Conservation (phyloP, 2,797 vertebrate genomes). For the Psittacula echo region DNA sequence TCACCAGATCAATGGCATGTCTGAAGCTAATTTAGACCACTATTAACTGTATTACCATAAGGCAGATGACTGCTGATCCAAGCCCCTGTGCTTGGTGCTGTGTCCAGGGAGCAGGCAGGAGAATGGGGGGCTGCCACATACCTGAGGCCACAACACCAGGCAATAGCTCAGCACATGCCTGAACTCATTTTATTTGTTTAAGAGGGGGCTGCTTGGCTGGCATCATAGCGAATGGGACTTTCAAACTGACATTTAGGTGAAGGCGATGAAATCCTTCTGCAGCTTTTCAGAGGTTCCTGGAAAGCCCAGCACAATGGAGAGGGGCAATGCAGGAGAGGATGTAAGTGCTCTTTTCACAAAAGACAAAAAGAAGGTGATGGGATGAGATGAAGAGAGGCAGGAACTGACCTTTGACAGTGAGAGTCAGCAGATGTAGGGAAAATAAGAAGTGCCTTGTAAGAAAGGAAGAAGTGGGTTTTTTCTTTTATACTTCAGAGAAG, state of each 20-base stretch:
- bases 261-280: neutral
- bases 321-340: neutral
- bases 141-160: neutral
- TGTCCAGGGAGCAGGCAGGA: neutral
- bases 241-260: neutral
- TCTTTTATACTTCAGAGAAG: neutral
- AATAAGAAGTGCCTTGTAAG: neutral
- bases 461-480: neutral
- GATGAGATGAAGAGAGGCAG: neutral
- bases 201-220: neutral
- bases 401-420: neutral
- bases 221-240: neutral
- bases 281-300: neutral
- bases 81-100: neutral
- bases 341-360: neutral
- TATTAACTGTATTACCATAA: neutral
- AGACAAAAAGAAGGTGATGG: neutral
- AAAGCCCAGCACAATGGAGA: neutral
- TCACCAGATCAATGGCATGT: neutral
- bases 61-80: neutral
- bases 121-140: fast-evolving
- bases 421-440: neutral
- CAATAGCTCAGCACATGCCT: neutral
- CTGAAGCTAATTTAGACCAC: neutral
- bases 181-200: neutral